Base-by-base conservation (phyloP, 2,888 invertebrate species). In the Hyposoter didymator region DNA sequence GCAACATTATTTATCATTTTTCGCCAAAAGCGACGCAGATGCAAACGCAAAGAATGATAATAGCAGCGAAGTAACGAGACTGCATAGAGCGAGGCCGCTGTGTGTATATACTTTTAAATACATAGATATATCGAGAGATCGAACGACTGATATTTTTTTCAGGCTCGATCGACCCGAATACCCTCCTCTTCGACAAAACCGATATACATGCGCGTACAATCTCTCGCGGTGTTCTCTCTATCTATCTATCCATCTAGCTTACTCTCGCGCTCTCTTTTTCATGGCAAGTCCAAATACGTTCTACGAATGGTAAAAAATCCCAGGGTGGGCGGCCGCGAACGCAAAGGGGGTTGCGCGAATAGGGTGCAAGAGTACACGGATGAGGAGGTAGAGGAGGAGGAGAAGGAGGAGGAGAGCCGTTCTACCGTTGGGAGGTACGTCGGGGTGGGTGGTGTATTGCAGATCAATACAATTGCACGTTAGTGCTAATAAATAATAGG, bases 401-500 rank as follows among this genome's bases (percentile, higher is more conserved):
- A 76, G 79, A 80, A 83, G 83, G 79, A 84, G 84, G 82, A 83
- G 83, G 79, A 81, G 55, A 67, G 70, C 45, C 59, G 67, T 75
- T 81, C 78, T 84, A 87, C 84, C 87, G 84, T 82, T 84, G 88
- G 89, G 89, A 75, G 87, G 88, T 87, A 87, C 88, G 85, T 88
- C 91, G 91, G 81, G 91, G 90, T 90, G 92, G 92, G 90, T 92
- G 93, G 92, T 93, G 92, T 93, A 93, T 93, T 92, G 93, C 93
- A 93, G 94, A 94, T 94, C 94, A 94, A 94, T 94, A 94, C 94
- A 93, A 94, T 94, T 93, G 94, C 93, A 93, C 93, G 94, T 94
- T 94, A 94, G 94, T 94, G 94, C 94, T 94, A 94, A 94, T 94
- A 94, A 94, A 94, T 94, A 93, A 94, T 94, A 94, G 94, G 93